These are phyloP conservation scores for Galeopsomyia nigrocyanea DNA, from an alignment of 2,888 invertebrate genomes.

Conservation along the genomic window DNA sequence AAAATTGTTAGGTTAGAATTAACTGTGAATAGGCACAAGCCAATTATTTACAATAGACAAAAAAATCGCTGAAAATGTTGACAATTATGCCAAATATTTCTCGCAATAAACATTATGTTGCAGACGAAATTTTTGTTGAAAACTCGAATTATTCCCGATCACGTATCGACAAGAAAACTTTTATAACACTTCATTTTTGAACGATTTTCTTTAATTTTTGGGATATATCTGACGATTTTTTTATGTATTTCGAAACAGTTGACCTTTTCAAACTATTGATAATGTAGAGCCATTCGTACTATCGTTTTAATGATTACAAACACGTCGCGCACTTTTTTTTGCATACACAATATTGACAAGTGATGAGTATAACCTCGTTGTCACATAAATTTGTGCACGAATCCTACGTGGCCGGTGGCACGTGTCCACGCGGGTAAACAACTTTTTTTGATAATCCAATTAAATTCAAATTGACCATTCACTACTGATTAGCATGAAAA, in stretches of 20 bases:
- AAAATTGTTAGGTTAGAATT: slow-evolving; percentile 15
- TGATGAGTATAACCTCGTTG: slow-evolving; percentile 26
- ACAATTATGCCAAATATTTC: slow-evolving; percentile 9
- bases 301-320: no score
- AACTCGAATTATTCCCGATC: neutral
- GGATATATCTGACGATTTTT: no score
- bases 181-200: neutral
- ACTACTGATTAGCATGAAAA: no score
- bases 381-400: neutral
- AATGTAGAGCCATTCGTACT: no score
- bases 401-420: slow-evolving; percentile 21
- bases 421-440: neutral
- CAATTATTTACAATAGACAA: slow-evolving; percentile 4
- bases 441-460: neutral
- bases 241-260: no score
- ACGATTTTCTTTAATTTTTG: neutral
- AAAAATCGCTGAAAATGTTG: slow-evolving; percentile 15
- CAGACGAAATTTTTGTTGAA: neutral
- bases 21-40: neutral
- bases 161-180: slow-evolving; percentile 3
- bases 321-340: no score
- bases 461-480: neutral
- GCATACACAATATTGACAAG: slow-evolving; percentile 15
- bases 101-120: slow-evolving; percentile 19
- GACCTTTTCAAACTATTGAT: no score